Evolutionary conservation across 2,888 invertebrate species (phyloP).

Genomic region (Portevinia maculata): DNA sequence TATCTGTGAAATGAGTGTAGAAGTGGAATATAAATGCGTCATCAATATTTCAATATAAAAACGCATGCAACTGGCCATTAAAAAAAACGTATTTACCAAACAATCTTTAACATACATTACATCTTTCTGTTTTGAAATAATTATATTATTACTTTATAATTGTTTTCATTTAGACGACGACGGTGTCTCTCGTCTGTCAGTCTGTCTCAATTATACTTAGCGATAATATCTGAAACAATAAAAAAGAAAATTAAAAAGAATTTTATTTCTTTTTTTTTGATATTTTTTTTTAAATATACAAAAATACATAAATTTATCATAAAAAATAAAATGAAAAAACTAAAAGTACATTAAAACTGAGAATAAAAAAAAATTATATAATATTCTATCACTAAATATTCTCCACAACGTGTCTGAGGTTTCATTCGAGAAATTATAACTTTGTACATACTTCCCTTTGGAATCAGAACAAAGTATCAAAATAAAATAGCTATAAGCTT

Average conservation of each 20-base stretch:
- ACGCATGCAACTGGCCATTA: conserved; percentile 70
- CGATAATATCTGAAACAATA: conserved; percentile 75
- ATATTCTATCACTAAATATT: conserved; percentile 56
- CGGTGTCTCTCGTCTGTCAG: conserved; percentile 72
- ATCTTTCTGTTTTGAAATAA: conserved; percentile 51
- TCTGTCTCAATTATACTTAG: conserved; percentile 74
- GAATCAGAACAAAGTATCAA: conserved; percentile 11
- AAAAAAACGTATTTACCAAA: conserved; percentile 30
- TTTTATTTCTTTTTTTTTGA: conserved; percentile 49
- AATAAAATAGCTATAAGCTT: conserved; percentile 20
- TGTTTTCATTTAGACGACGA: conserved; percentile 66
- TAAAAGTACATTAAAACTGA: conserved; percentile 12
- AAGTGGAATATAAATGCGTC: conserved; percentile 17
- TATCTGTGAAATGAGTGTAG: conserved; percentile 24
- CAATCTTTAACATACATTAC: conserved; percentile 60
- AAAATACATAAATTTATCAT: conserved; percentile 35
- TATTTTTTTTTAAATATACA: conserved; percentile 25
- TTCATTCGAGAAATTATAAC: conserved; percentile 32
- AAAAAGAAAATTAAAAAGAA: conserved; percentile 73
- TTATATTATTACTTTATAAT: conserved; percentile 44
- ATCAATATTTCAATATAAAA: conserved; percentile 23
- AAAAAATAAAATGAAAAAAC: conserved; percentile 14
- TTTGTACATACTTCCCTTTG: conserved; percentile 15
- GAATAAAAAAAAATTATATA: conserved; percentile 6
- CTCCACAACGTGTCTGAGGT: conserved; percentile 73